Conservation (phyloP, 1,140 invertebrate genomes). For the Eurytemora carolleeae region DNA sequence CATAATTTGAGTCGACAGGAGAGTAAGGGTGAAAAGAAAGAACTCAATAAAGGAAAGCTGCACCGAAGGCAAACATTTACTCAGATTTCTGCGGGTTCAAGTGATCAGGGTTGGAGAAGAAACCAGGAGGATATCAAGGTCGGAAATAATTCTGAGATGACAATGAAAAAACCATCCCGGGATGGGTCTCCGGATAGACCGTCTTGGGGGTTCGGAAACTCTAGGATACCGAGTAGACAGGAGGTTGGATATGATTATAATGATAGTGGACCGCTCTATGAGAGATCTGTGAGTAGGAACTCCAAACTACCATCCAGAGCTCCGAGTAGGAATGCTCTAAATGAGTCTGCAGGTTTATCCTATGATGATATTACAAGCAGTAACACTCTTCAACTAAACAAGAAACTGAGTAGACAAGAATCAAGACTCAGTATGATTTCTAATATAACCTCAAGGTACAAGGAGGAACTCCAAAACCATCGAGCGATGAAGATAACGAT, state of each 20-base stretch:
- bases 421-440: neutral
- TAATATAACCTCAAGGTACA: neutral
- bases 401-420: neutral
- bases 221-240: neutral
- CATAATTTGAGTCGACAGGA: neutral
- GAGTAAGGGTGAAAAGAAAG: neutral
- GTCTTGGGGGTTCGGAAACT: neutral
- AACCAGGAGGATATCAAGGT: no score
- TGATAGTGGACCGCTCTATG: neutral
- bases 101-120: neutral
- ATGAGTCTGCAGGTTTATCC: neutral
- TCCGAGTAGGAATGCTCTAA: neutral
- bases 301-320: neutral
- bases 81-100: neutral
- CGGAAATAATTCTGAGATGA: neutral
- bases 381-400: neutral
- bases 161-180: no score
- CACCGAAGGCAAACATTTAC: neutral
- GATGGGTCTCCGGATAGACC: neutral
- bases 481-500: conserved; percentile 15
- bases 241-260: neutral
- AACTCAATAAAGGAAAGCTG: no score
- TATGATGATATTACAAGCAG: neutral
- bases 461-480: conserved; percentile 4
- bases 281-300: neutral